Conservation (phyloP, 2,888 invertebrate genomes). For the Ormyrus pomaceus region DNA sequence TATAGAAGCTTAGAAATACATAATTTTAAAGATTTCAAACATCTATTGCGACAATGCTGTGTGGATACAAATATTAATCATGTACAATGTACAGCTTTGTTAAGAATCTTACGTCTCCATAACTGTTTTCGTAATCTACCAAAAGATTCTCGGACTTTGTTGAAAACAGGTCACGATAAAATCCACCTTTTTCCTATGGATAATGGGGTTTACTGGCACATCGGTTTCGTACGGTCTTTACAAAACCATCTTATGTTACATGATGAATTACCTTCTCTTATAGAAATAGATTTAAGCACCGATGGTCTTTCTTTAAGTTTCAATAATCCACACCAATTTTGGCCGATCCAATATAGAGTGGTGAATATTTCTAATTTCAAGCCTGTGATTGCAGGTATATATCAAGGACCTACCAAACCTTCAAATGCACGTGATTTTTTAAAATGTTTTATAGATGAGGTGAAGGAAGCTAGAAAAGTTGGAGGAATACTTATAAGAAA, state of each 20-base stretch:
- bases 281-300: neutral
- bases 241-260: neutral
- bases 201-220: neutral
- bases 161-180: too few species aligned
- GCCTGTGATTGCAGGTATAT: neutral
- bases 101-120: too few species aligned
- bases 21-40: too few species aligned
- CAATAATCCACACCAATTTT: neutral
- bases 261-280: neutral
- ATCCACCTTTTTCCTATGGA: too few species aligned
- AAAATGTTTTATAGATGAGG: slow-evolving; percentile 2
- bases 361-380: too few species aligned
- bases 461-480: neutral
- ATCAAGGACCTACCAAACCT: slow-evolving; percentile 2
- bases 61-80: too few species aligned
- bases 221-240: neutral
- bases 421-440: neutral
- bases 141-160: too few species aligned
- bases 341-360: neutral
- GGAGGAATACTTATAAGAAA: slow-evolving; percentile 11
- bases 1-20: too few species aligned
- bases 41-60: too few species aligned
- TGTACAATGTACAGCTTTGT: too few species aligned
- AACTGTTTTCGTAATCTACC: too few species aligned
- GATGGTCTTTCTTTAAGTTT: neutral